phyloP scores from a whole-genome alignment of 2,888 invertebrate genomes.

The Torymus tubicola region DNA sequence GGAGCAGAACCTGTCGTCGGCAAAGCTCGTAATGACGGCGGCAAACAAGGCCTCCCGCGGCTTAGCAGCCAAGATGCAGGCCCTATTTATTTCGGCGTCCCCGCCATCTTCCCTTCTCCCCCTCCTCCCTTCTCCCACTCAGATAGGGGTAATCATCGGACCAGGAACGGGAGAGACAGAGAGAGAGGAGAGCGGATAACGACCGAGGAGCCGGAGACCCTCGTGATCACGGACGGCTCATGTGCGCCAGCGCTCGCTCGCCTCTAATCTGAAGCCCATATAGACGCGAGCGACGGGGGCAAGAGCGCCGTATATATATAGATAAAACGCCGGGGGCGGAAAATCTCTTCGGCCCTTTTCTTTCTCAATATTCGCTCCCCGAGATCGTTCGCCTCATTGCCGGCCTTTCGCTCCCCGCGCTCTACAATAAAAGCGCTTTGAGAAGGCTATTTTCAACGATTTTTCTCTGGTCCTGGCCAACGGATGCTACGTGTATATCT shows the following conservation, averaged over 20 bases:
- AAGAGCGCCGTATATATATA: neutral
- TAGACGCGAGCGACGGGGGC: constrained; percentile 1
- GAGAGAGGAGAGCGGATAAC: constrained; percentile 10
- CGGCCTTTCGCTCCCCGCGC: constrained; percentile 15
- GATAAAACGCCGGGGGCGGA: constrained; percentile 25
- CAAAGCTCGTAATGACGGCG: constrained; percentile 60
- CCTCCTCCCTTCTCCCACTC: constrained; percentile 23
- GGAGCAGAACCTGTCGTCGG: constrained; percentile 50
- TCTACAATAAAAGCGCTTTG: constrained; percentile 11
- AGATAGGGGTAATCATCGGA: constrained; percentile 54
- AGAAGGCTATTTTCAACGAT: constrained; percentile 27
- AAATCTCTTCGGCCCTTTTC: constrained; percentile 40
- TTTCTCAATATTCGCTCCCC: constrained; percentile 41
- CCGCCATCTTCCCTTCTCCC: constrained; percentile 16
- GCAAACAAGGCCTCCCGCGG: constrained; percentile 61
- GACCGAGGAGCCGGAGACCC: constrained; percentile 19
- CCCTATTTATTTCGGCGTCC: constrained; percentile 59
- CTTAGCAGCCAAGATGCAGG: constrained; percentile 49
- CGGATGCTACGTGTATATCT: no score
- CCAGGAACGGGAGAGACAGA: neutral
- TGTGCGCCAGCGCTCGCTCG: neutral
- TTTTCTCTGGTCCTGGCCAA: neutral
- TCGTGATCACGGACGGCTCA: constrained; percentile 14
- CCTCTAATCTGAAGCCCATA: constrained; percentile 44
- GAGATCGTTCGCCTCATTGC: neutral